Conservation (phyloP, 2,888 invertebrate genomes). For the Andrena camellia region DNA sequence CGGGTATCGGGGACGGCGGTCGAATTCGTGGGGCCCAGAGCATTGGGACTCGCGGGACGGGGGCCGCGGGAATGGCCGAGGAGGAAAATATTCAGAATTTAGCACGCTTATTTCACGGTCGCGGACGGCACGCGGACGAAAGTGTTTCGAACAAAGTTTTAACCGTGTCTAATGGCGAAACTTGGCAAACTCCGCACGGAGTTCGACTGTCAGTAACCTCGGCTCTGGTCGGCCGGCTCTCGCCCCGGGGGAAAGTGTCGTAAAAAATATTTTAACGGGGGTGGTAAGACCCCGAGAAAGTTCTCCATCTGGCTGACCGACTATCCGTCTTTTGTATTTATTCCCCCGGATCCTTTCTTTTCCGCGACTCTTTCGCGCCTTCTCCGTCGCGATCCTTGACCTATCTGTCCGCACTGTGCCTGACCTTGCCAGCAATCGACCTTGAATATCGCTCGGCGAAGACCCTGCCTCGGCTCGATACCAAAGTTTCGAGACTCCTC, state of each 20-base stretch:
- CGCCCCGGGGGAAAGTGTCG: constrained; percentile 67
- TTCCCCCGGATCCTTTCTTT: constrained; percentile 64
- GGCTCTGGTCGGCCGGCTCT: constrained; percentile 53
- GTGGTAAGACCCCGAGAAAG: constrained; percentile 67
- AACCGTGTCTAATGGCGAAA: constrained; percentile 83
- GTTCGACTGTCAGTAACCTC: constrained; percentile 81
- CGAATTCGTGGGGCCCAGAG: constrained; percentile 35
- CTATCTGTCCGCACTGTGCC: constrained; percentile 50
- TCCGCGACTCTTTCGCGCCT: constrained; percentile 30
- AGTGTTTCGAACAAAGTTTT: constrained; percentile 84
- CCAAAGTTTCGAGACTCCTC: constrained; percentile 71
- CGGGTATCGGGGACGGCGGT: constrained; percentile 44
- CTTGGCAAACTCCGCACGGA: constrained; percentile 80
- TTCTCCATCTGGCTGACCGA: constrained; percentile 71
- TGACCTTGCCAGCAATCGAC: constrained; percentile 65
- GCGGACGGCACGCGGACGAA: constrained; percentile 80
- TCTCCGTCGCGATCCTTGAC: constrained; percentile 65
- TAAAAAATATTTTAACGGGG: constrained; percentile 76
- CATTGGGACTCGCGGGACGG: constrained; percentile 43
- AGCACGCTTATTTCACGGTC: constrained; percentile 82
- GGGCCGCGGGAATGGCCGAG: constrained; percentile 26
- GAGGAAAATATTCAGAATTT: constrained; percentile 80
- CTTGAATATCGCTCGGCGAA: constrained; percentile 67
- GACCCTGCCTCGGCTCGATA: constrained; percentile 62
- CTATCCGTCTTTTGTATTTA: constrained; percentile 70